A percentile compares a stretch with the other conserved stretches of the same genome.
These are phyloP conservation scores for Spheniscus mendiculus DNA, from an alignment of 2,113 vertebrate species.

Conservation along the genomic window DNA sequence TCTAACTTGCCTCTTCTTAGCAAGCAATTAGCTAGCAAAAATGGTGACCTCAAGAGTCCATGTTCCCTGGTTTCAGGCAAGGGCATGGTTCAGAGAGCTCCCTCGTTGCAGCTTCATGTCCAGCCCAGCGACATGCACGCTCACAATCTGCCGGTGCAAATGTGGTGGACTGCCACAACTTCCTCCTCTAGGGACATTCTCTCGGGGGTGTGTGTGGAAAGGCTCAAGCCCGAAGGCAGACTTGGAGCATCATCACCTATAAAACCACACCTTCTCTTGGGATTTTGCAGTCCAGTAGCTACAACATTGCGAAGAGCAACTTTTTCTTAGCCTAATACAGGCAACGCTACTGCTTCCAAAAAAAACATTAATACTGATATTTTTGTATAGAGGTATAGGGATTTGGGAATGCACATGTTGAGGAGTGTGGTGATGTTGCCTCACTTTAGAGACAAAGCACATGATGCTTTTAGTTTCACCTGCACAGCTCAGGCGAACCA, in stretches of 20 bases:
- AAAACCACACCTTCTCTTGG: background rate
- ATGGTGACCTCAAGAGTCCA: background rate
- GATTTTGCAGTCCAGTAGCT: background rate
- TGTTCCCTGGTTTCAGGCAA: background rate
- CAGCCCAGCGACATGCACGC: accelerated
- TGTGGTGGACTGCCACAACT: accelerated
- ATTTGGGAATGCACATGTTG: background rate
- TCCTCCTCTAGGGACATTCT: background rate
- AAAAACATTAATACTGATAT: accelerated
- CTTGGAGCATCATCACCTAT: background rate
- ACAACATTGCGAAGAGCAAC: background rate
- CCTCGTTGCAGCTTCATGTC: background rate
- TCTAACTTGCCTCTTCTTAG: background rate
- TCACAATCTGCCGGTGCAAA: background rate
- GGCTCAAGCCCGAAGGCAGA: background rate
- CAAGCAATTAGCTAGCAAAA: background rate
- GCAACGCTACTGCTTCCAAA: background rate
- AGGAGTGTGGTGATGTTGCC: background rate
- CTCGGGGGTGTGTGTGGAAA: background rate
- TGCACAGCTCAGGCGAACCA: background rate
- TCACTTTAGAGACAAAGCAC: background rate
- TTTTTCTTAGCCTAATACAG: background rate
- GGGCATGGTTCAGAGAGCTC: background rate
- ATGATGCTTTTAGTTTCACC: background rate
- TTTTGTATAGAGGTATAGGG: background rate